Evolutionary conservation across 2,797 vertebrate genomes (phyloP), one percentile per base, ranked within the genome.

Genomic region (Tympanoctomys barrerae): DNA sequence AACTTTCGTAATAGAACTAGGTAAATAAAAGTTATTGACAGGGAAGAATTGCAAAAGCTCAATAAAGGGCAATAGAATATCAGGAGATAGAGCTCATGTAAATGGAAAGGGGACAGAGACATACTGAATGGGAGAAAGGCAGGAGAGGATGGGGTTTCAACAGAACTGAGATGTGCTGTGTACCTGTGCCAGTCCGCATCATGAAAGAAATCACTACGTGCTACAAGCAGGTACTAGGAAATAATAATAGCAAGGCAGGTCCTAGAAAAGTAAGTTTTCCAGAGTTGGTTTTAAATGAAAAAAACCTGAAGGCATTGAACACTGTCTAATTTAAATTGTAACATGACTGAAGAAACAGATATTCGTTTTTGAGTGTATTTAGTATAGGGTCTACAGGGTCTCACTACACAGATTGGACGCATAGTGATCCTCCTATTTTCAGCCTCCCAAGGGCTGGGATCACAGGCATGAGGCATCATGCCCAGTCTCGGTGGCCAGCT

Each of bases 281-380:
- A 22, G 54, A 31, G 24, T 21, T 81, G 18, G 33, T 66, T 92
- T 87, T n/a, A 84, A 86, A 70, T 52, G 18, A 73, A 93, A 73
- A 42, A 7, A 59, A 1, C 1, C 5, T 28, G 18, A 61, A 75
- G 26, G 13, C 42, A n/a, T 62, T 2, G 10, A 9, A 4, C 13
- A 16, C 26, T 24, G 22, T 22, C 5, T 52, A 52, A 22, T 92
- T 71, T 84, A 71, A 39, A 79, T 9, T 68, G 21, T 62, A 92
- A 75, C 18, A 61, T 28, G 54, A 54, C 4, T 33, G n/a, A 94
- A 94, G 62, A 88, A 62, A 85, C 39, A 90, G 64, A 87, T 88
- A 52, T 70, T 26, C 71, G 31, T 18, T 57, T 57, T 57, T 57
- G 54, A 49, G 11, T 49, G 49, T 49, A 49, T 49, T 49, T 49